Evolutionary conservation across 2,113 vertebrate species (phyloP), one percentile per base, ranked within the genome.

Genomic region (Ptilorrhoa leucosticta): DNA sequence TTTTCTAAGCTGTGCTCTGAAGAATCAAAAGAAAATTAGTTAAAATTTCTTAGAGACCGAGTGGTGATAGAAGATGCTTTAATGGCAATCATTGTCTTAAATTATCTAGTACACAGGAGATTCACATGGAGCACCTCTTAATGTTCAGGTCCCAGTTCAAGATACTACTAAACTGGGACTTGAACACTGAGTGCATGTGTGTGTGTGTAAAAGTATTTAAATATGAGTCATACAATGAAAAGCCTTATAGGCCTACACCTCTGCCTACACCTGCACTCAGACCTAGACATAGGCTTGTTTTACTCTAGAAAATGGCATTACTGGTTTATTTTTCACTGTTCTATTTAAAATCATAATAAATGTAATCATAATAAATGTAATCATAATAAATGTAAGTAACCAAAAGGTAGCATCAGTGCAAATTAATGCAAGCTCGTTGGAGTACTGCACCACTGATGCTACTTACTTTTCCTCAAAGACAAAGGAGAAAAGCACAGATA

Each of bases 141-240:
- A 35, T 35, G 61, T n/a, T 80, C n/a, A 77, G 11, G 4, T 83
- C 23, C 13, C 9, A 26, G 6, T 72, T 91, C 24, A 56, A 65
- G 44, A 28, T 64, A 45, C 17, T 30, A 8, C 9, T 71, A 30
- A 85, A 85, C 15, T 50, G 60, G 7, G 13, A 53, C 24, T 51
- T 70, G 13, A 84, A 75, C 37, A n/a, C 3, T 66, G 7, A 30
- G 16, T 6, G 0, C 0, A 0, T 27, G 9, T 30, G 3, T 28
- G 14, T 48, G 7, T 47, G 31, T 57, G 30, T 39, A 53, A 53
- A 94, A 63, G 26, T 53, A 65, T 13, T 72, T 68, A 71, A 87
- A 42, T 69, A 69, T 28, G 30, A 47, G 6, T 45, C 33, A 80
- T 44, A 57, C 4, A 80, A n/a, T 68, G 13, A 76, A 84, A 70